Evolutionary conservation across 2,797 vertebrate species (phyloP), one percentile per base, ranked within the genome.

Genomic region (Myotis pilosus): DNA sequence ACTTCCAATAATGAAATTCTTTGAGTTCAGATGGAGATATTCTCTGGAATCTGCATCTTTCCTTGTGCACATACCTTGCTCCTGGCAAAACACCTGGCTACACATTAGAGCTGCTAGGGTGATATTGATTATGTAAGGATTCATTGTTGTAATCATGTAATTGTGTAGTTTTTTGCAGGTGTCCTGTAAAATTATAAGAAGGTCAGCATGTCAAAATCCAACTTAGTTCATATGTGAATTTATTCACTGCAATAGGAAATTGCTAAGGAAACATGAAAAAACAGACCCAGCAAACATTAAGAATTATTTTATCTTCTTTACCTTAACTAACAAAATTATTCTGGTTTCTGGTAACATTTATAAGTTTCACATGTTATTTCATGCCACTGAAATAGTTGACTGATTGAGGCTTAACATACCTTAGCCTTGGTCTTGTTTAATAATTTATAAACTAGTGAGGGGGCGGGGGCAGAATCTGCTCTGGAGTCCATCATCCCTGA

Each of bases 61-160:
- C 88, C 99, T 97, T 81, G 96, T 92, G 15, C 99, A 99, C 44
- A 98, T 97, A 23, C 99, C 99, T 20, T 97, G 97, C 9, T 98
- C 97, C 80, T 98, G 98, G 84, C 99, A 99, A 83, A 99, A 94
- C 16, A 97, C 97, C 71, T 98, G 86, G 86, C 98, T 99, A 96
- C 99, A 99, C 89, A 99, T 98, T 98, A 97, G 98, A 88, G 99
- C 97, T 17, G 99, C 99, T 44, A 99, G 98, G 0, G 99, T 99
- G 96, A 99, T 98, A 0, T 99, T 99, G 97, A 99, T 98, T 49
- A 99, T 79, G 91, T 99, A 99, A 0, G 98, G 99, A 90, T 97
- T 98, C 72, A 99, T 92, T 47, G 96, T 98, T 51, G 92, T 98
- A 3, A 87, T 96, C 84, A 99, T 94, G 92, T 99, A 99, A 79